These are phyloP conservation scores for Argyrosomus regius DNA, from an alignment of 2,797 vertebrate genomes.

Conservation along the genomic window DNA sequence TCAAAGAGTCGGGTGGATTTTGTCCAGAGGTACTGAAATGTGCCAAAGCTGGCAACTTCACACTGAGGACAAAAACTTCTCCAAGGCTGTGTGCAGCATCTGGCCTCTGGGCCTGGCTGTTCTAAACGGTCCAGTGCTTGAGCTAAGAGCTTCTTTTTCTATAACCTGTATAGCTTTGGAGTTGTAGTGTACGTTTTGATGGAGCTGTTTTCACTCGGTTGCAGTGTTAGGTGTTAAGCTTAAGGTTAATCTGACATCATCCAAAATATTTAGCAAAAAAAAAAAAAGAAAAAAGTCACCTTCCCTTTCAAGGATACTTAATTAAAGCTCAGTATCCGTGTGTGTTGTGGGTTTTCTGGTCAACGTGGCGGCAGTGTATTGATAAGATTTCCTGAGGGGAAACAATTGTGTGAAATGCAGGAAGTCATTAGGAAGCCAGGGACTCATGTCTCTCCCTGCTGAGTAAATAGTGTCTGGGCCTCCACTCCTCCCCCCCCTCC, in stretches of 20 bases:
- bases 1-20: neutral
- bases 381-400: slow-evolving; percentile 93
- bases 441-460: slow-evolving; percentile 79
- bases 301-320: slow-evolving; percentile 48
- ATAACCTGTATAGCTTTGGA: neutral
- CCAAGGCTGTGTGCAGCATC: neutral
- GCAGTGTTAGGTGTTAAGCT: neutral
- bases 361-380: slow-evolving; percentile 80
- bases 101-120: neutral
- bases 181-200: neutral
- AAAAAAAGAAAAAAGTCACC: neutral
- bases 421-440: slow-evolving; percentile 92
- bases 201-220: neutral
- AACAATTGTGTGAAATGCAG: slow-evolving; percentile 93
- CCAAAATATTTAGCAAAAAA: slow-evolving; percentile 15
- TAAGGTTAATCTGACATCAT: neutral
- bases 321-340: slow-evolving; percentile 63
- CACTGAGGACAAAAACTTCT: neutral
- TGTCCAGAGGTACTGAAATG: neutral
- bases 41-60: neutral
- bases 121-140: neutral
- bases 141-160: too few relatives aligned
- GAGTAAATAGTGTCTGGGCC: slow-evolving; percentile 80
- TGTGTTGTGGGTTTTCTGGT: slow-evolving; percentile 72
- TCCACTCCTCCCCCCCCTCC: slow-evolving; percentile 14